Evolutionary conservation across 1,140 invertebrate genomes (phyloP).

Genomic region (Lepidurus arcticus): DNA sequence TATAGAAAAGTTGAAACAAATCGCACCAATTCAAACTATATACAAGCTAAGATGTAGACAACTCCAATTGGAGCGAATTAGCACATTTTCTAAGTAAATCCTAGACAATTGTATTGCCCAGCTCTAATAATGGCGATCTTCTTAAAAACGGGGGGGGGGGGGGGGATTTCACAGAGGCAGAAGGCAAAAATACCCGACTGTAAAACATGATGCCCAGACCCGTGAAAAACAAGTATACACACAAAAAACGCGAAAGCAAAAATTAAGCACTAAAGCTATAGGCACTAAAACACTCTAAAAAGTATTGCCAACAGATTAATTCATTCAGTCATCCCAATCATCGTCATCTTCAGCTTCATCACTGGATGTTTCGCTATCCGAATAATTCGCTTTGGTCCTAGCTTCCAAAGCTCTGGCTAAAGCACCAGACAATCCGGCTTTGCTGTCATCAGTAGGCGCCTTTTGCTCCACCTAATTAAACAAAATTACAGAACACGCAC

Average conservation of each 20-base stretch:
- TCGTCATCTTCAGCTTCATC: constrained; percentile 52
- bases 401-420: constrained; percentile 69
- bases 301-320: not conserved
- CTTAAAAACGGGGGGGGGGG: too few relatives aligned
- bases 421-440: constrained; percentile 66
- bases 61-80: too few relatives aligned
- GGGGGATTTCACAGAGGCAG: too few relatives aligned
- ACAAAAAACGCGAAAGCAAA: not conserved
- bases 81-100: too few relatives aligned
- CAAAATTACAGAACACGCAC: not conserved
- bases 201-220: not conserved
- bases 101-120: too few relatives aligned
- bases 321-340: constrained; percentile 60
- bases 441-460: constrained; percentile 38
- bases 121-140: too few relatives aligned
- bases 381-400: constrained; percentile 61
- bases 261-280: too few relatives aligned
- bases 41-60: too few relatives aligned
- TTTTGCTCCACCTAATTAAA: constrained; percentile 36
- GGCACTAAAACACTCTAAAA: constrained; percentile 4
- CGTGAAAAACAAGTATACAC: not conserved
- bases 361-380: constrained; percentile 47
- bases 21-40: too few relatives aligned
- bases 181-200: not conserved
- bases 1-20: too few relatives aligned